Percentiles rank a stretch among this genome's conserved stretches.
phyloP scores from a whole-genome alignment of 2,797 vertebrate genomes.

The Staurois parvus region DNA sequence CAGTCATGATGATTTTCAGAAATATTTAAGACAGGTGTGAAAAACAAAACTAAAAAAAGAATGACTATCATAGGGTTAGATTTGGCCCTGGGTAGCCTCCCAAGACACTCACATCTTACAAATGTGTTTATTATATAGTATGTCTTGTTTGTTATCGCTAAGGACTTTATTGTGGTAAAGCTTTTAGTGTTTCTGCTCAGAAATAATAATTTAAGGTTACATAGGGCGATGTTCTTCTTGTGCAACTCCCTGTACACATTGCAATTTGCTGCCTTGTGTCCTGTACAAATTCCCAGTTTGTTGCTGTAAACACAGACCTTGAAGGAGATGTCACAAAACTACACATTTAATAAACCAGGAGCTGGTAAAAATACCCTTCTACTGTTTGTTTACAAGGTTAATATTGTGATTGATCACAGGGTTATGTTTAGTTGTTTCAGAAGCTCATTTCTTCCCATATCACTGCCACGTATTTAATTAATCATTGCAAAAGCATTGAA shows the following conservation, averaged over 20 bases:
- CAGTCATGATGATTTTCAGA: not conserved
- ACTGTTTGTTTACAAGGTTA: not conserved
- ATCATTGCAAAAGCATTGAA: no score
- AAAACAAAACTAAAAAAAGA: not conserved
- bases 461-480: no score
- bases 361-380: not conserved
- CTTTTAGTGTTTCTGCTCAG: not conserved
- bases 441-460: no score
- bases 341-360: not conserved
- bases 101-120: not conserved
- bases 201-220: conserved; percentile 43
- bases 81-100: not conserved
- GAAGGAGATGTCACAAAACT: not conserved
- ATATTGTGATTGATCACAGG: not conserved
- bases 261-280: conserved; percentile 19
- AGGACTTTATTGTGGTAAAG: conserved; percentile 15
- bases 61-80: not conserved
- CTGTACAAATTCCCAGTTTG: conserved; percentile 3
- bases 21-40: not conserved
- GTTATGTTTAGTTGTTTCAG: no score
- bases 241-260: conserved; percentile 20
- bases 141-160: conserved; percentile 18
- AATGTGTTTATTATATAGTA: conserved; percentile 8
- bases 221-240: conserved; percentile 7
- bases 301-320: not conserved